Evolutionary conservation across 2,888 invertebrate genomes (phyloP), one percentile per base, ranked within the genome.

Genomic region (Plagodis pulveraria): DNA sequence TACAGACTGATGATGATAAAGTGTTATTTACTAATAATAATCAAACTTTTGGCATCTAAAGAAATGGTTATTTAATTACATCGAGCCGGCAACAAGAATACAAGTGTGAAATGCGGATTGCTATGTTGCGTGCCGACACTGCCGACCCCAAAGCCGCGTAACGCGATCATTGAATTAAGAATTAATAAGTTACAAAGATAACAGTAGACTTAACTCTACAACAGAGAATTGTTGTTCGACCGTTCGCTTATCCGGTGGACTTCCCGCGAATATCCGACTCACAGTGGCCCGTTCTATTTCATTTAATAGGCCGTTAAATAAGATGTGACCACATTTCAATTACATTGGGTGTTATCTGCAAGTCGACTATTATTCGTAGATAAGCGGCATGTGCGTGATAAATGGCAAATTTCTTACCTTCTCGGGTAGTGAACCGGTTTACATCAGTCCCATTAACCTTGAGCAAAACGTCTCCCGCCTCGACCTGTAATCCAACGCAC

Each of bases 371-470:
- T 72, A 73, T 71, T 71, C 69, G 72, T 77, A 76, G 80, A 80
- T 77, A 81, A 83, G 76, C 80, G 76, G 78, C 76, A 73, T 76
- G 78, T 79, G 78, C 72, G 76, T 86, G 84, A 82, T 85, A 87
- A 87, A 83, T 83, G 77, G 80, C 84, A 76, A 84, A 86, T 84
- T 78, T 86, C 92, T 94, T 93, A 97, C 97, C 97, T 96, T 98
- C 98, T 94, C 97, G 97, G 84, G 97, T 98, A 91, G 96, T 97
- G 93, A 97, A 96, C 93, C 96, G 95, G 93, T 97, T 96, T 81
- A 98, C 98, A 93, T 98, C 97, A 83, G 96, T 96, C 93, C 97
- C 97, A 93, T 98, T 98, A 85, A 98, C 96, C 95, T 97, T 97
- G 90, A 98, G 94, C 92, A 98, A 96, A 83, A 98, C 96, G 94